phyloP scores from a whole-genome alignment of 2,888 invertebrate species.

The Apodemia zela region DNA sequence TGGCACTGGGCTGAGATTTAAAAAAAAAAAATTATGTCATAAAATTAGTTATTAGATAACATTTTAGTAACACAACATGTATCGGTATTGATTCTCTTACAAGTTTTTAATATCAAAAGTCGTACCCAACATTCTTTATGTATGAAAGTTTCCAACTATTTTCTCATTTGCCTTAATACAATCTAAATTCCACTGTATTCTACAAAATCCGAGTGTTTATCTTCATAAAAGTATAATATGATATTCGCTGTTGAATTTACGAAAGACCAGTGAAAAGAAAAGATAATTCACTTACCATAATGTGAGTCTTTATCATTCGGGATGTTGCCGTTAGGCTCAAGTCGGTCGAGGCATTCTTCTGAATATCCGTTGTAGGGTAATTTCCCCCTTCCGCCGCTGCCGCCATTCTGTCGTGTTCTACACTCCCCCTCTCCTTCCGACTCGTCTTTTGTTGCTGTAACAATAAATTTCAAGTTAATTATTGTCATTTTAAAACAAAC shows the following conservation, averaged over 20 bases:
- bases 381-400: constrained; percentile 85
- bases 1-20: too few relatives aligned
- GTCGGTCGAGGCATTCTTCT: constrained; percentile 94
- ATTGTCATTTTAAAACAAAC: neutral
- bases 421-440: constrained; percentile 82
- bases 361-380: constrained; percentile 96
- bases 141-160: neutral
- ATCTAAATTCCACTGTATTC: neutral
- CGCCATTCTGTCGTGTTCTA: constrained; percentile 80
- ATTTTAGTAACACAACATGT: too few relatives aligned
- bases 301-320: constrained; percentile 90
- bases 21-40: too few relatives aligned
- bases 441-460: constrained; percentile 96
- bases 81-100: too few relatives aligned
- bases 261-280: constrained; percentile 8
- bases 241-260: neutral
- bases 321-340: constrained; percentile 96
- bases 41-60: too few relatives aligned
- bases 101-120: neutral
- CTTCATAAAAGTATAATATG: neutral
- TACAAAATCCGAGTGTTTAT: neutral
- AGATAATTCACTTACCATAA: constrained; percentile 54
- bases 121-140: neutral
- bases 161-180: neutral
- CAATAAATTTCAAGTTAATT: constrained; percentile 43